These are phyloP conservation scores for Drosophila pseudoananassae DNA, from an alignment of 1,140 invertebrate genomes.

Conservation along the genomic window DNA sequence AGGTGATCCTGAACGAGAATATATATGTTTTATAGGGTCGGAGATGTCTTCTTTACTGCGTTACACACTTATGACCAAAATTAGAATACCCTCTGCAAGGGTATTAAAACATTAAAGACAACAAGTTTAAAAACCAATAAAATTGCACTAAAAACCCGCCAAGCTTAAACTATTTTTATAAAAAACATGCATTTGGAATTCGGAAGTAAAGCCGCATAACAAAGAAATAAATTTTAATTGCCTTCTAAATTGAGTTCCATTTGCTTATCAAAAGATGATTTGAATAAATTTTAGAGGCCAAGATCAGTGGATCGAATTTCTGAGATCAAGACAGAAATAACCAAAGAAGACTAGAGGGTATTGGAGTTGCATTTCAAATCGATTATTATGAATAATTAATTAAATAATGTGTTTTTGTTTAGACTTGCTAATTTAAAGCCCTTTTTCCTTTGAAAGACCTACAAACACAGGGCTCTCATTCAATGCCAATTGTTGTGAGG, in stretches of 20 bases:
- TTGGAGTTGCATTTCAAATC: slow-evolving; percentile 4
- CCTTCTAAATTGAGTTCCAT: slow-evolving; percentile 15
- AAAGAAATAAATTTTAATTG: slow-evolving; percentile 17
- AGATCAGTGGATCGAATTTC: slow-evolving; percentile 31
- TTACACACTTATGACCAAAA: too few relatives aligned
- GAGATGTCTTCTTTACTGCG: too few relatives aligned
- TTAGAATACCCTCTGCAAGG: too few relatives aligned
- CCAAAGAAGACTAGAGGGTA: slow-evolving; percentile 6
- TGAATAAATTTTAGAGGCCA: slow-evolving; percentile 26
- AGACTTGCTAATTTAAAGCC: slow-evolving; percentile 7
- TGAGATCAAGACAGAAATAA: slow-evolving; percentile 3
- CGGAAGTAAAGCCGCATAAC: slow-evolving; percentile 27
- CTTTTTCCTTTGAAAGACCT: slow-evolving; percentile 1
- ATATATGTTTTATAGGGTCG: too few relatives aligned
- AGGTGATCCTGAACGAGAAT: too few relatives aligned
- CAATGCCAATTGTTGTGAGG: slow-evolving; percentile 29
- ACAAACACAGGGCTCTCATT: slow-evolving; percentile 11
- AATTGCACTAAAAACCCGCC: slow-evolving; percentile 17
- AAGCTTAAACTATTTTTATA: slow-evolving; percentile 1
- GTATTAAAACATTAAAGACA: too few relatives aligned
- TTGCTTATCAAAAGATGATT: slow-evolving; percentile 27
- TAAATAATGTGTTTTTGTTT: not conserved
- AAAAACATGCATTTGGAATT: slow-evolving; percentile 20
- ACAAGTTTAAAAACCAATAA: not conserved
- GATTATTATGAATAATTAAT: not conserved